Base-by-base conservation (phyloP, 2,888 invertebrate genomes). In the Pristionchus exspectatus region DNA sequence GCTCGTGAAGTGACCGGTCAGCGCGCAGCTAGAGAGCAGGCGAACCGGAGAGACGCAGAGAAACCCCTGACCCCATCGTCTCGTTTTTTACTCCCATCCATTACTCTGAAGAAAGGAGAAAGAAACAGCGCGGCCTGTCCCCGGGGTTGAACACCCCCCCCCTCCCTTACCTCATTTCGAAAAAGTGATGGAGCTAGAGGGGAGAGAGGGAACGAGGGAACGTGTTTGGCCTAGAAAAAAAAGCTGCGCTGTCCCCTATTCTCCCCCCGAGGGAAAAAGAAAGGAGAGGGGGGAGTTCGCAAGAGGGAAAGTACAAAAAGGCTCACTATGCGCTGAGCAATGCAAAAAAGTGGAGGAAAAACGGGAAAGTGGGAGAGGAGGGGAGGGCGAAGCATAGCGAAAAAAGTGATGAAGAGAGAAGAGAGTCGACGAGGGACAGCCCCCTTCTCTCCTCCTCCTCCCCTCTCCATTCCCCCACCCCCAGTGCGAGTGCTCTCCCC, bases 211-310 rank as follows among this genome's bases (percentile, higher is more conserved):
- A 44, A n/a, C 50, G 77, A 18, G 81, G 27, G 81, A 81, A 81
- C 81, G n/a, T 81, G 81, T 81, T 81, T 81, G 81, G 81, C 81
- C 81, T 81, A 81, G 81, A 81, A 81, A 81, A 81, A 81, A 81
- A 54, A 33, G 81, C 81, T 81, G 50, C 50, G 24, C 81, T 38
- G 33, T 69, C 69, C 27, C 38, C 44, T 24, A 44, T 77, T 81
- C 81, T 27, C 77, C 81, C 50, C 50, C 21, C n/a, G 27, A 44
- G 38, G 77, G 44, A 44, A 44, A 44, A 44, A 9, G 77, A 77
- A 24, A 24, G 69, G 27, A 33, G n/a, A 81, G 16, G n/a, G 30
- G 59, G 38, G 44, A 59, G 59, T 59, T 56, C 56, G 81, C 21
- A 27, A 0, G 18, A 21, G 81, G 10, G 50, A 56, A 83, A 50